These are phyloP conservation scores for Sphaerolaimus hirsutus DNA, from an alignment of 2,888 invertebrate genomes.

Conservation along the genomic window DNA sequence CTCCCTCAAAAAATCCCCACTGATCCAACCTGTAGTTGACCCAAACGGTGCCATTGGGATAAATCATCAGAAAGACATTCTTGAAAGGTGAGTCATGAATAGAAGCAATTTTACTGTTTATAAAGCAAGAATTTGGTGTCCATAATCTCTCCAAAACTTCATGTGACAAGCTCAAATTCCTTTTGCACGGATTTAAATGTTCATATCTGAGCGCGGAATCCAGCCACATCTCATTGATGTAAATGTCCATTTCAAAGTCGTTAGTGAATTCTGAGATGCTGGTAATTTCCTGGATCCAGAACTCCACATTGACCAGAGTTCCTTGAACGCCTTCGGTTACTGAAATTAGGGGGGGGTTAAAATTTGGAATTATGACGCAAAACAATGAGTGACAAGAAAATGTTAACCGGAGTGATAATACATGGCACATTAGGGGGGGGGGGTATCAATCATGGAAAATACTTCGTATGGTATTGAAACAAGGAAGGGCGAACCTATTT, in stretches of 20 bases:
- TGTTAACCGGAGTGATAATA: too few relatives aligned
- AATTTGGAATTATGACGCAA: too few relatives aligned
- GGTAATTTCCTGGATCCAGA: slow-evolving; percentile 24
- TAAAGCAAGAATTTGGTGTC: slow-evolving; percentile 18
- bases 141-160: slow-evolving; percentile 15
- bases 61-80: slow-evolving; percentile 21
- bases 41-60: slow-evolving; percentile 21
- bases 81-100: slow-evolving; percentile 23
- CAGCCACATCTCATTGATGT: slow-evolving; percentile 20
- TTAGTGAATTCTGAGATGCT: slow-evolving; percentile 22
- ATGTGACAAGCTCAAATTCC: slow-evolving; percentile 11
- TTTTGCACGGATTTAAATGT: slow-evolving; percentile 21
- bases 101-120: slow-evolving; percentile 21
- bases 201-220: slow-evolving; percentile 17
- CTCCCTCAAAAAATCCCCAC: too few relatives aligned
- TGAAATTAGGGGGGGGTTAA: too few relatives aligned
- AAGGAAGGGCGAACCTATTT: too few relatives aligned
- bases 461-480: too few relatives aligned
- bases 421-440: too few relatives aligned
- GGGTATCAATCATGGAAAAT: too few relatives aligned
- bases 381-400: too few relatives aligned
- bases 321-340: slow-evolving; percentile 8
- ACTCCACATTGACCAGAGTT: slow-evolving; percentile 20
- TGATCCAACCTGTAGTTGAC: slow-evolving; percentile 18
- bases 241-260: slow-evolving; percentile 26